Evolutionary conservation across 2,888 invertebrate genomes (phyloP).

Genomic region (Heteromyza rotundicornis): DNA sequence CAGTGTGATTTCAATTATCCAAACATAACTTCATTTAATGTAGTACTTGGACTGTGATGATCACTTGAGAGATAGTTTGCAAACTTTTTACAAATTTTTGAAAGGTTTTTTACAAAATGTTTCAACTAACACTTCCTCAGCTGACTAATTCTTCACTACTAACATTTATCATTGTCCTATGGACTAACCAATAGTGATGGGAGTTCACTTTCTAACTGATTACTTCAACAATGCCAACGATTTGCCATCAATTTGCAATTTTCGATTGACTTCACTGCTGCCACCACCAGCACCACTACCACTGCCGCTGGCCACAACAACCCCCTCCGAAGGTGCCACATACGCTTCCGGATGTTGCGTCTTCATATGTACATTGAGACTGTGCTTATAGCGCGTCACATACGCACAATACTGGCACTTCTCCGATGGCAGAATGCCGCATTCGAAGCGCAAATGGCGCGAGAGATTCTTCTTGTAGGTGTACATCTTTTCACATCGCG

Average conservation of each 20-base stretch:
- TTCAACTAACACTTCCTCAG: too few species aligned
- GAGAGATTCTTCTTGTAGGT: slow-evolving; percentile 68
- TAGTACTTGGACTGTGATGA: too few species aligned
- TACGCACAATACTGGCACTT: slow-evolving; percentile 66
- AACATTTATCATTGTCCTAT: too few species aligned
- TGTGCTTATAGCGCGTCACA: slow-evolving; percentile 65
- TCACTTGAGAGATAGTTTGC: too few species aligned
- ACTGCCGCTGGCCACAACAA: not conserved
- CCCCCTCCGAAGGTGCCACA: not conserved
- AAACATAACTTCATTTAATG: too few species aligned
- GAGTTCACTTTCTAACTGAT: too few species aligned
- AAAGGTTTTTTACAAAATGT: too few species aligned
- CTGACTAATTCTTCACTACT: too few species aligned
- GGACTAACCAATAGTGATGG: too few species aligned
- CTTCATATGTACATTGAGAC: slow-evolving; percentile 64
- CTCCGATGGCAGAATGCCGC: slow-evolving; percentile 67
- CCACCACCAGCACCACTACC: not conserved
- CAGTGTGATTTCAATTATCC: too few species aligned
- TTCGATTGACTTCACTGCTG: slow-evolving; percentile 14
- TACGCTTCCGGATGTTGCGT: slow-evolving; percentile 54
- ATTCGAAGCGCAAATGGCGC: slow-evolving; percentile 67
- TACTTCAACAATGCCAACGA: not conserved
- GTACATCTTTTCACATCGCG: slow-evolving; percentile 67
- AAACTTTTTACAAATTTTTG: too few species aligned
- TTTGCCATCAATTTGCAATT: slow-evolving; percentile 10